Evolutionary conservation across 2,113 vertebrate species (phyloP).

Genomic region (Periophthalmus modestus): DNA sequence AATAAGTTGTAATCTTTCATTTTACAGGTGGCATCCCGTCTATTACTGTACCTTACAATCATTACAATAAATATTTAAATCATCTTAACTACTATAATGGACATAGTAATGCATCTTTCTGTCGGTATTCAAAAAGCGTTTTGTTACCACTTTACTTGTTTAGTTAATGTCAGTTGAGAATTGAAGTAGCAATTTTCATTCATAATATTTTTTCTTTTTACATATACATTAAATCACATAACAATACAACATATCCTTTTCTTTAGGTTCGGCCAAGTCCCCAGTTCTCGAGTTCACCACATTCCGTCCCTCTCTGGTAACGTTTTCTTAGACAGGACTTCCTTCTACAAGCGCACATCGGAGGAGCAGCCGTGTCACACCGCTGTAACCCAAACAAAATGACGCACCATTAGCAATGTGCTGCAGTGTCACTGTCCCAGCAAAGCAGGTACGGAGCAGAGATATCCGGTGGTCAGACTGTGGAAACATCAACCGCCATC

Average conservation of each 20-base stretch:
- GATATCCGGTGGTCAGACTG: constrained; percentile 3
- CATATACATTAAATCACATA: no score
- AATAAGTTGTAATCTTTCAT: no score
- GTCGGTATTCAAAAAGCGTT: no score
- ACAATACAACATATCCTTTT: background rate
- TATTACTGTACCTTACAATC: no score
- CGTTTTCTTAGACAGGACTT: background rate
- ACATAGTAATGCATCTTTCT: no score
- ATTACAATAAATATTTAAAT: no score
- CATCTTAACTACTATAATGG: no score
- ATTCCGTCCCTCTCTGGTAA: background rate
- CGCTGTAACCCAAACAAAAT: background rate
- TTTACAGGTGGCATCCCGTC: no score
- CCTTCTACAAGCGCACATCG: background rate
- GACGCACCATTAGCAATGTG: background rate
- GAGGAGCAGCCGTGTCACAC: background rate
- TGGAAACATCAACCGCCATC: background rate
- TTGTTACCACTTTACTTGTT: no score
- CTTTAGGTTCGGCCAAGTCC: background rate
- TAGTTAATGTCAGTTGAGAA: no score
- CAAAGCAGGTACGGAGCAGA: background rate
- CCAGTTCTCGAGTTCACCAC: background rate
- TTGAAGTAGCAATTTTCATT: no score
- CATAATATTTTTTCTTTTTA: no score
- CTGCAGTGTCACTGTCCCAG: background rate